Base-by-base conservation (phyloP, 2,888 invertebrate genomes). In the Falcaria lacertinaria region DNA sequence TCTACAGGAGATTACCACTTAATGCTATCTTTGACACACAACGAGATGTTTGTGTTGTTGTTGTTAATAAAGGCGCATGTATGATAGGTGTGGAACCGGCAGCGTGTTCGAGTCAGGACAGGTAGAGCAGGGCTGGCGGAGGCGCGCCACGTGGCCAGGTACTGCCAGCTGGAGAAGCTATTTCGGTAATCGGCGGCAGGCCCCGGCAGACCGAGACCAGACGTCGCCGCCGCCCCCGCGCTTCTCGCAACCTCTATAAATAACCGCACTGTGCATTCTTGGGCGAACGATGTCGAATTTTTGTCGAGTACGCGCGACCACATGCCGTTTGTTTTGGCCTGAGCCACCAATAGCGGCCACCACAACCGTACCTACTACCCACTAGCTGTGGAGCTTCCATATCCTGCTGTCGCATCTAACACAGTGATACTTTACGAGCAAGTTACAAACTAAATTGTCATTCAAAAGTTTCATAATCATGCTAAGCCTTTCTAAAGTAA, bases 201-300 rank as follows among this genome's bases (percentile, higher is more conserved):
- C 89, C 90, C 91, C 86, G 90, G 91, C 89, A 91, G 91, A 89
- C 87, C 90, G 90, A 88, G 86, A 87, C 85, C 86, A 89, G 88
- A 88, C 89, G 83, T 80, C 79, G 83, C 76, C 79, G 81, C 83
- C 87, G 86, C 81, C 87, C 87, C 88, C 88, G 92, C 89, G 81
- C 84, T 79, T 80, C 89, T 86, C 80, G 78, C 75, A 67, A 77
- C 74, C 75, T 71, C 88, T 88, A 88, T 80, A 81, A 82, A 87
- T 88, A 88, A 69, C 78, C 77, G 70, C 82, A 82, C 85, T 83
- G 85, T 87, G 86, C 88, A 89, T 89, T 89, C 89, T 89, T 89
- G 86, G 79, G 85, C 86, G 84, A 88, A 82, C 89, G 88, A 86
- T 85, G 84, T 84, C 80, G 86, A 87, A 88, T 88, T 89, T 89